Conservation (phyloP, 2,113 vertebrate genomes). For the Gopherus evgoodei region DNA sequence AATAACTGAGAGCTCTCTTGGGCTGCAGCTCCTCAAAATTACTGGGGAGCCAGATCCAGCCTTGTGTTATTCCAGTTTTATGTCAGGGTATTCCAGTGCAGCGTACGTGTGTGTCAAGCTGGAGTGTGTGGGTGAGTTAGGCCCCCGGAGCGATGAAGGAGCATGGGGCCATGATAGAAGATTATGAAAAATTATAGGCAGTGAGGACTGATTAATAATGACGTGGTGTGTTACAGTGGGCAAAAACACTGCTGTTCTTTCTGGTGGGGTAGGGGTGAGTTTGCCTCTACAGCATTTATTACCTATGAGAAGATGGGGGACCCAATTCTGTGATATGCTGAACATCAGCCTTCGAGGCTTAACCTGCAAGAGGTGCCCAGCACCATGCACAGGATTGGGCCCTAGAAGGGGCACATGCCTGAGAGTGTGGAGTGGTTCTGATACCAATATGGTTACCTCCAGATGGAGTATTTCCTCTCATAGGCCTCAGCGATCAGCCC, state of each 20-base stretch:
- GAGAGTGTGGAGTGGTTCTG: neutral
- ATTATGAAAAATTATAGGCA: conserved; percentile 22
- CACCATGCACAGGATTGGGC: neutral
- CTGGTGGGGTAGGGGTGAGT: neutral
- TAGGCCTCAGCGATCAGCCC: conserved; percentile 84
- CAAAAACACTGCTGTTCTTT: conserved; percentile 24
- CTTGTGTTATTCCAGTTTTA: neutral
- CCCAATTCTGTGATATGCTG: neutral
- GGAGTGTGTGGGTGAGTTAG: neutral
- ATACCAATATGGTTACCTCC: conserved; percentile 76
- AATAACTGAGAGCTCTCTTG: neutral
- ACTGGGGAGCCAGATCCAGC: neutral
- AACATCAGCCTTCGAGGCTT: neutral
- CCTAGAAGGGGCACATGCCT: neutral
- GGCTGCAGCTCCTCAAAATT: neutral
- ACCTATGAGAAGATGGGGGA: neutral
- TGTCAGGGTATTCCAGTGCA: neutral
- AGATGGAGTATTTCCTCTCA: conserved; percentile 80
- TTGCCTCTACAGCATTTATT: neutral
- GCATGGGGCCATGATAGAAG: conserved; percentile 4
- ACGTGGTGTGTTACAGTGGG: conserved; percentile 5
- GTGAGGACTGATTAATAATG: neutral
- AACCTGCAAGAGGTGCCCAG: neutral
- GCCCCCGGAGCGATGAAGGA: neutral
- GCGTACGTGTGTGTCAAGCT: neutral